These are phyloP conservation scores for Turritopsis dohrnii DNA, from an alignment of 30 jellyfish, hydroid and myxozoan genomes.

Conservation along the genomic window DNA sequence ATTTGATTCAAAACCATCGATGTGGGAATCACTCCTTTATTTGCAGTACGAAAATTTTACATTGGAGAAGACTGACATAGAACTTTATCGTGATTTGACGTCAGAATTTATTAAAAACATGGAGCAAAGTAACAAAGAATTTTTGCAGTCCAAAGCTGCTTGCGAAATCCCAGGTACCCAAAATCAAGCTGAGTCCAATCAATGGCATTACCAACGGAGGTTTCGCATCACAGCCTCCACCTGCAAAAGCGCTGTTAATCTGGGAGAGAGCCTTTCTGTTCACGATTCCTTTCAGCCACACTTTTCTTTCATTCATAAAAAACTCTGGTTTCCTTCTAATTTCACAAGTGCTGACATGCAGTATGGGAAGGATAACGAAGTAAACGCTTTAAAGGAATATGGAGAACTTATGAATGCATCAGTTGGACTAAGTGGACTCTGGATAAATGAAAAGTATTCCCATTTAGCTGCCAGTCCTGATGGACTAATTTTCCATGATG, in stretches of 20 bases:
- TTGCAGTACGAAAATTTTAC: conserved; percentile 18
- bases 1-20: conserved; percentile 28
- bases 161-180: conserved; percentile 29
- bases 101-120: conserved; percentile 10
- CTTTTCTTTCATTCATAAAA: neutral
- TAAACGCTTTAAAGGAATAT: conserved; percentile 26
- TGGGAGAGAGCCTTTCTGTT: conserved; percentile 2
- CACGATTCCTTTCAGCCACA: neutral
- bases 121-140: neutral
- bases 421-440: conserved; percentile 29
- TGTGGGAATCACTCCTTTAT: conserved; percentile 37
- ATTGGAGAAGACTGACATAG: conserved; percentile 24
- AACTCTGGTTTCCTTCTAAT: conserved; percentile 11
- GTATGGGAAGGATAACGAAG: conserved; percentile 25
- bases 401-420: conserved; percentile 15
- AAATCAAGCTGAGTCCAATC: conserved; percentile 26
- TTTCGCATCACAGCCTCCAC: conserved; percentile 36
- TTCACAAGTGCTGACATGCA: conserved; percentile 17
- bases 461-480: conserved; percentile 47
- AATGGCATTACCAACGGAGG: conserved; percentile 28
- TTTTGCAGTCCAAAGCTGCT: conserved; percentile 2
- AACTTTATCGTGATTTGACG: conserved; percentile 31
- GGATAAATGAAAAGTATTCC: conserved; percentile 39
- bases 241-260: conserved; percentile 6
- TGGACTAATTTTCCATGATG: conserved; percentile 37